phyloP scores from a whole-genome alignment of 2,888 invertebrate species.

The Sipha maydis region DNA sequence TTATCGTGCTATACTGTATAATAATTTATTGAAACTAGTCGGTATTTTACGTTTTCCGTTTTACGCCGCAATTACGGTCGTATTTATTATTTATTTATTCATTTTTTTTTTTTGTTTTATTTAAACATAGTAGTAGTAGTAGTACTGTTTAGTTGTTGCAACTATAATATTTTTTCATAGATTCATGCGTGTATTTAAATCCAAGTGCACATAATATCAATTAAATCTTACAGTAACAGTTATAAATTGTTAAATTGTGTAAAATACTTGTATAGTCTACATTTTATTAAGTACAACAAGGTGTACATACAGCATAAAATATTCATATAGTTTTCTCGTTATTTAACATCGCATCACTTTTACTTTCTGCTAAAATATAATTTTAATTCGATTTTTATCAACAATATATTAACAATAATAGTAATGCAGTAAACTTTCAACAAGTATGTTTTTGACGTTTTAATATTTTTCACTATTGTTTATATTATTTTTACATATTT shows the following conservation, averaged over 20 bases:
- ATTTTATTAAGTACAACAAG: background rate
- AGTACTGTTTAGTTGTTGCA: background rate
- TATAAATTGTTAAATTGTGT: background rate
- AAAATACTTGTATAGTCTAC: background rate
- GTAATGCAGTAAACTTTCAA: background rate
- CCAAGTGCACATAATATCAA: background rate
- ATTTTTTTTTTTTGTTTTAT: background rate
- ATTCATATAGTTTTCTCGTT: background rate
- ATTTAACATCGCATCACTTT: background rate
- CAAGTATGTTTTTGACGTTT: background rate
- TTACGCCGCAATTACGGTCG: background rate
- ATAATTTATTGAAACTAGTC: background rate
- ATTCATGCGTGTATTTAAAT: background rate
- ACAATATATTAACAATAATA: background rate
- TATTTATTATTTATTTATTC: too few species aligned
- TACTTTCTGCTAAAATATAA: background rate
- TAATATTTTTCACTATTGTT: background rate
- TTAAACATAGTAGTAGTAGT: too few species aligned
- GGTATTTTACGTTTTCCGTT: background rate
- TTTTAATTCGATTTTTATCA: constrained; percentile 14
- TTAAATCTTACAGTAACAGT: background rate
- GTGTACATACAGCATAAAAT: background rate
- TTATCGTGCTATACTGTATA: background rate
- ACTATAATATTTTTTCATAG: background rate
- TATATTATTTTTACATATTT: background rate